phyloP scores from a whole-genome alignment of 1,140 invertebrate genomes.

The Vanessa tameamea region DNA sequence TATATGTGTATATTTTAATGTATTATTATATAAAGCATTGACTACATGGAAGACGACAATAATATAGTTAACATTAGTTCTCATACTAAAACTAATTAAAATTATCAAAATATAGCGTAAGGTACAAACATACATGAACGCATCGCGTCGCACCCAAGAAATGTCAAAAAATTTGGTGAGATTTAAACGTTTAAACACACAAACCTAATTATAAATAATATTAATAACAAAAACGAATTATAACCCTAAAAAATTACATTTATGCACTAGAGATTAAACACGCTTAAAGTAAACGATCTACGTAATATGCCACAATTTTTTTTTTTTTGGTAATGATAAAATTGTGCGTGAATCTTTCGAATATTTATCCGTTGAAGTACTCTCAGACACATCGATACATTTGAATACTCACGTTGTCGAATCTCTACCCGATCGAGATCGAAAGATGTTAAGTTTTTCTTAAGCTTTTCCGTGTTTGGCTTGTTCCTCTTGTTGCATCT shows the following conservation, averaged over 20 bases:
- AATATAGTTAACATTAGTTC: constrained; percentile 51
- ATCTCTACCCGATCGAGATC: constrained; percentile 47
- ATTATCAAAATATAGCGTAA: constrained; percentile 58
- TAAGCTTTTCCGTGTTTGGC: constrained; percentile 64
- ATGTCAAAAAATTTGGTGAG: constrained; percentile 48
- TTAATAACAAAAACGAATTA: constrained; percentile 14
- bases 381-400: constrained; percentile 8
- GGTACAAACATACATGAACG: constrained; percentile 73
- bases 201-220: constrained; percentile 25
- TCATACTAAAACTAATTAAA: constrained; percentile 46
- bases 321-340: constrained; percentile 35
- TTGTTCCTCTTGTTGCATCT: constrained; percentile 84
- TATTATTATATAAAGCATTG: constrained; percentile 39
- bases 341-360: constrained; percentile 51
- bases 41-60: constrained; percentile 69
- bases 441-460: constrained; percentile 40
- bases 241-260: constrained; percentile 21
- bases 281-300: constrained; percentile 14
- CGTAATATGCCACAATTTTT: constrained; percentile 44
- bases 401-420: constrained; percentile 23
- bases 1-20: constrained; percentile 21
- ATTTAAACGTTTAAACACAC: constrained; percentile 43
- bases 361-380: constrained; percentile 35
- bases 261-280: constrained; percentile 7
- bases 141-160: constrained; percentile 69